Evolutionary conservation across 64 coral and sea anemone genomes (phyloP).

Genomic region (Acropora tenuis): DNA sequence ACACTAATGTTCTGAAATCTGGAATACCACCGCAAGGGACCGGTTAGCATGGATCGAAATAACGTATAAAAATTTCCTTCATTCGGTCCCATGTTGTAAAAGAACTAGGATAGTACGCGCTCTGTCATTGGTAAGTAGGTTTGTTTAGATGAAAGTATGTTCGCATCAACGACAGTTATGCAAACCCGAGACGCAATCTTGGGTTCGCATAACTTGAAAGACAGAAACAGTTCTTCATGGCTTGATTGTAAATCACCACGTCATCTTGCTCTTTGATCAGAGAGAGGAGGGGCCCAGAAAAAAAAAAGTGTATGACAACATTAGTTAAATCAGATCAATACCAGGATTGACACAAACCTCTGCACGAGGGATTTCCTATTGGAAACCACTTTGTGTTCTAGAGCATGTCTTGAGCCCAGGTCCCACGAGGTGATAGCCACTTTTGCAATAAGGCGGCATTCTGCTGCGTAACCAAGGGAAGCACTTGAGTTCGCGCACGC

Average conservation of each 20-base stretch:
- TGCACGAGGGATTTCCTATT: constrained; percentile 44
- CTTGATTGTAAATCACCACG: not conserved
- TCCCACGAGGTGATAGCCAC: constrained; percentile 38
- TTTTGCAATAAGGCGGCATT: constrained; percentile 37
- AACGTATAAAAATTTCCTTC: not conserved
- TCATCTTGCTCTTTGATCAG: not conserved
- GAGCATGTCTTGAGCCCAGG: constrained; percentile 36
- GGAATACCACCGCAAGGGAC: not conserved
- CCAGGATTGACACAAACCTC: constrained; percentile 2
- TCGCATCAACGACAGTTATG: no score
- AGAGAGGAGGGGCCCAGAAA: not conserved
- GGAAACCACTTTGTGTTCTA: constrained; percentile 35
- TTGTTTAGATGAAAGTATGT: no score
- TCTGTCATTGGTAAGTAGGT: no score
- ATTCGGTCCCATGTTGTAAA: not conserved
- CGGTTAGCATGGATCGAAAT: not conserved
- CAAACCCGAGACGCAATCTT: no score
- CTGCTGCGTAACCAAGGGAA: constrained; percentile 1
- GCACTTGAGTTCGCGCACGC: constrained; percentile 12
- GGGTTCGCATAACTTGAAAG: no score
- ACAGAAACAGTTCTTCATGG: no score
- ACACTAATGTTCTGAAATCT: not conserved
- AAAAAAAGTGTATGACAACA: not conserved
- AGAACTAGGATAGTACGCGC: no score
- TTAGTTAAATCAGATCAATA: not conserved